Percentiles rank a stretch among this genome's conserved stretches.
Conservation (phyloP, 2,888 invertebrate species). For the Julus scanicus region DNA sequence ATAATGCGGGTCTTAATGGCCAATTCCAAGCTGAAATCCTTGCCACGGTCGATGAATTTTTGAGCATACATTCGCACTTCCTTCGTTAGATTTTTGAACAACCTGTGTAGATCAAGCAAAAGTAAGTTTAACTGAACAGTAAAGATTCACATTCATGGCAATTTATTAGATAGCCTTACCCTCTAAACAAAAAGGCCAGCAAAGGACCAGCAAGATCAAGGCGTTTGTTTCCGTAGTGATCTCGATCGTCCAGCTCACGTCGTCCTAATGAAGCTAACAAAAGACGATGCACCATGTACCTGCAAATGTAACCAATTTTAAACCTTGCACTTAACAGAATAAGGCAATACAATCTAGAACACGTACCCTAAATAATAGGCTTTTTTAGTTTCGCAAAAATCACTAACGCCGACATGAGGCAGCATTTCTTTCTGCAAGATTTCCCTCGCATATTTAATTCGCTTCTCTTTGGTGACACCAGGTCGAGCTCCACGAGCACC, state of each 20-base stretch:
- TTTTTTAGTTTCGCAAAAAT: conserved; percentile 99
- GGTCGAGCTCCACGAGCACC: conserved; percentile 97
- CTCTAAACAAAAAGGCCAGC: conserved; percentile 95
- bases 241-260: conserved; percentile 98
- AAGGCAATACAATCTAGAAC: not conserved
- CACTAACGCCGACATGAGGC: conserved; percentile 98
- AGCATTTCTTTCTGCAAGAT: conserved; percentile 99
- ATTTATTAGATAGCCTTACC: conserved; percentile 67
- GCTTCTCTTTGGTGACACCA: conserved; percentile 98
- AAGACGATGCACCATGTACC: conserved; percentile 98
- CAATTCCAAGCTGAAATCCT: conserved; percentile 97
- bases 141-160: not conserved
- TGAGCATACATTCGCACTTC: conserved; percentile 99
- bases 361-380: conserved; percentile 77
- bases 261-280: conserved; percentile 88
- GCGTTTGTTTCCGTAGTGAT: conserved; percentile 99
- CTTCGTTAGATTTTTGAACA: conserved; percentile 95
- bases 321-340: not conserved
- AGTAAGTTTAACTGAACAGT: conserved; percentile 15
- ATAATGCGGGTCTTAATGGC: conserved; percentile 98
- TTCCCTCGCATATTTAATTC: conserved; percentile 99
- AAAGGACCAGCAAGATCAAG: conserved; percentile 97
- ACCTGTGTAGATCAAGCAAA: conserved; percentile 65
- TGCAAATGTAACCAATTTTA: conserved; percentile 60
- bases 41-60: conserved; percentile 98